Conservation (phyloP, 35 echinoderm and acorn worm species). For the Apostichopus californicus region DNA sequence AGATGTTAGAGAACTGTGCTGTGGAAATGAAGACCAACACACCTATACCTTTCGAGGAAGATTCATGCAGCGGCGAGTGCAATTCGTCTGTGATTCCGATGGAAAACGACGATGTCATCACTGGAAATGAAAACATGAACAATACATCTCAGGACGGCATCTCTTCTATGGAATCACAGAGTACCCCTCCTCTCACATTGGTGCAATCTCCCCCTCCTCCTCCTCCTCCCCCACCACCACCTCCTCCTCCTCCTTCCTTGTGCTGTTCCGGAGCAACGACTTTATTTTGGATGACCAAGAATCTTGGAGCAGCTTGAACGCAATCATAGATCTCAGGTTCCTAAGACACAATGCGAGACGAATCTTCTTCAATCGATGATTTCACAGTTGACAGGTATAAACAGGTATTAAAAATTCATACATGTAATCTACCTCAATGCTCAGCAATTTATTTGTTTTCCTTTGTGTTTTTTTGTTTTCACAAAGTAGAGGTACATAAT, state of each 20-base stretch:
- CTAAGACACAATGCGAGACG: too few species aligned
- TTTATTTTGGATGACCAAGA: constrained; percentile 71
- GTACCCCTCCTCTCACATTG: not conserved
- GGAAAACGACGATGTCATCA: not conserved
- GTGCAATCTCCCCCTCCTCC: constrained; percentile 29
- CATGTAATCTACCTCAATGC: too few species aligned
- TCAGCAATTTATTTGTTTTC: too few species aligned
- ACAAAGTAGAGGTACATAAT: too few species aligned
- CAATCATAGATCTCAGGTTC: too few species aligned
- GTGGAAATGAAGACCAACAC: constrained; percentile 34
- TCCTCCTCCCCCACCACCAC: constrained; percentile 76
- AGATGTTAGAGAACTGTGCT: constrained; percentile 82
- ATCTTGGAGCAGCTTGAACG: not conserved
- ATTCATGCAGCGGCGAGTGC: not conserved
- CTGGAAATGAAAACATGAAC: not conserved
- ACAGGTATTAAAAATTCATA: too few species aligned
- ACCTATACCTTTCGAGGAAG: constrained; percentile 2
- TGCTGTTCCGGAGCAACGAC: not conserved
- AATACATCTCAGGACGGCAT: not conserved
- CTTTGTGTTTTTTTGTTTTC: too few species aligned
- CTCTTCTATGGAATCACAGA: not conserved
- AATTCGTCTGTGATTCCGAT: not conserved
- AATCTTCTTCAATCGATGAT: too few species aligned
- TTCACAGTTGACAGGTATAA: too few species aligned
- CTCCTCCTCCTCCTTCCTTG: constrained; percentile 45